Base-by-base conservation (phyloP, 2,113 vertebrate genomes). In the Sphaerodactylus townsendi region DNA sequence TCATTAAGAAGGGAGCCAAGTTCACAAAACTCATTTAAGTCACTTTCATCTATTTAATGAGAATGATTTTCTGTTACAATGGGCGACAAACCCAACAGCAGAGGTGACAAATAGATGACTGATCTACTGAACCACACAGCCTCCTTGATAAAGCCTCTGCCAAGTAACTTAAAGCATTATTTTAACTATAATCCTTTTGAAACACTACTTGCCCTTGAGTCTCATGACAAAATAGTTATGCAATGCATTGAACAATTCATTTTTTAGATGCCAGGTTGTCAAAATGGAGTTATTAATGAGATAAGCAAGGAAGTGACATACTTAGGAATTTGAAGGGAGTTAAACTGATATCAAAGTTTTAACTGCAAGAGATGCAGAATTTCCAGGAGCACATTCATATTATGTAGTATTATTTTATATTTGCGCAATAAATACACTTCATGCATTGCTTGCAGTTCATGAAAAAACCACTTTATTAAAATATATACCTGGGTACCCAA, bases 31-130 rank as follows among this genome's bases (percentile, higher is more conserved):
- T 94, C 92, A 93, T 92, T 94, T 91, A 91, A 90, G 86, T 66
- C 87, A 86, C 65, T 10, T 90, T 83, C 84, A 91, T 82, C 85
- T 89, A 79, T 91, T 94, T 94, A 94, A 95, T 91, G 88, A 90
- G 91, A 95, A 94, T 91, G 91, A 96, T 95, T 95, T 95, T 92
- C 94, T 93, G 93, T 87, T 93, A 88, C 72, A 79, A 79, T 89
- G 86, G 77, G 92, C 93, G 92, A 93, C 76, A 91, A 93, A 80
- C 77, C 3, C 37, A 90, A 87, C 85, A 87, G 86, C 2, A 70
- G 81, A 88, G 89, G 79, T 81, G 85, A 93, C 93, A 95, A 92
- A 93, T 89, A 92, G 93, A 94, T 89, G 92, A 93, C 89, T 90
- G 89, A 87, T 79, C 92, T 87, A 91, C 86, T 86, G 82, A 89